These are phyloP conservation scores for Drosophila navojoa DNA, from an alignment of 1,140 invertebrate genomes.

Conservation along the genomic window DNA sequence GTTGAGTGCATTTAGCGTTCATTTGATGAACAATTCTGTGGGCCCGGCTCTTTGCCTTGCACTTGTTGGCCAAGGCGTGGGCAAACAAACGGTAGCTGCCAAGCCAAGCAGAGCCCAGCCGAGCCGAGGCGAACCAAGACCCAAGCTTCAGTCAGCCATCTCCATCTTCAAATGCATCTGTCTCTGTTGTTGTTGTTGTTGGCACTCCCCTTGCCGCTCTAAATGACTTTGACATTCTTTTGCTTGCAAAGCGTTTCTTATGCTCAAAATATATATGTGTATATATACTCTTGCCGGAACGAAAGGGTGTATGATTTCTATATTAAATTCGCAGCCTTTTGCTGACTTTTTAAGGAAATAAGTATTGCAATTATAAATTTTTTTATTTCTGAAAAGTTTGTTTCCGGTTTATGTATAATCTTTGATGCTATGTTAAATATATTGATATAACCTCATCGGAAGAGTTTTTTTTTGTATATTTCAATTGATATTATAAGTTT, in stretches of 20 bases:
- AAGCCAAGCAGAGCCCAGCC: not conserved
- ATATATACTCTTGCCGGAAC: slow-evolving; percentile 21
- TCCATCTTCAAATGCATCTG: slow-evolving; percentile 38
- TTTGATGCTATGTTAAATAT: no score
- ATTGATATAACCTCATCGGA: no score
- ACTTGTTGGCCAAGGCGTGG: slow-evolving; percentile 67
- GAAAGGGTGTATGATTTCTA: not conserved
- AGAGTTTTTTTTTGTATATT: no score
- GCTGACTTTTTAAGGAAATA: no score
- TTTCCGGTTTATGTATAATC: no score
- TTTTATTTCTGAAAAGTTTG: no score
- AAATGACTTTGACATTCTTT: slow-evolving; percentile 81
- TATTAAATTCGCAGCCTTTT: no score
- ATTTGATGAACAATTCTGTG: slow-evolving; percentile 76
- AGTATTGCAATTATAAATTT: no score
- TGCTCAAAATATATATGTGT: slow-evolving; percentile 19
- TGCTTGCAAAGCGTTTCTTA: slow-evolving; percentile 48
- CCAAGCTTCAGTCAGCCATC: slow-evolving; percentile 18
- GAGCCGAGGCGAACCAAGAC: not conserved
- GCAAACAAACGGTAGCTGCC: slow-evolving; percentile 62
- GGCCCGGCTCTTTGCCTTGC: slow-evolving; percentile 54
- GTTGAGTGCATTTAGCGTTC: slow-evolving; percentile 70
- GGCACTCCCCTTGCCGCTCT: slow-evolving; percentile 42
- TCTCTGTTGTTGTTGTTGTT: slow-evolving; percentile 15
- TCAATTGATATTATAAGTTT: no score